Base-by-base conservation (phyloP, 2,888 invertebrate genomes). In the Lacanobia wlatinum region DNA sequence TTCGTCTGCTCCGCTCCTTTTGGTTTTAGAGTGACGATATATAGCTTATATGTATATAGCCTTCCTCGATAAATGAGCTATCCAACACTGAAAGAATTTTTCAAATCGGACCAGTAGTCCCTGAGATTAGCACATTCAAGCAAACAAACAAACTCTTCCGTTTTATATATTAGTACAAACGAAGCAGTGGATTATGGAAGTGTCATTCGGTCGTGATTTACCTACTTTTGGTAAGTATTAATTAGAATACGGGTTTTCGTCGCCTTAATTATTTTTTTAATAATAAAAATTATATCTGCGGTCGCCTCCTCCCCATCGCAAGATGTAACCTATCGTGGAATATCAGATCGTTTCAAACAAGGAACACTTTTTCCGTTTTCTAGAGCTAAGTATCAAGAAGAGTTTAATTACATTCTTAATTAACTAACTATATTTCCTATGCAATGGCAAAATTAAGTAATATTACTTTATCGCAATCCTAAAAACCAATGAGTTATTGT, bases 401-500 rank as follows among this genome's bases (percentile, higher is more conserved):
- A n/a, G n/a, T 38, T 8, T 28, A 1, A n/a, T 34, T 16, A 34
- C 16, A 55, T 55, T 34, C 28, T 9, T n/a, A 23, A 18, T n/a
- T n/a, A n/a, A n/a, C 8, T 14, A 18, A 21, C n/a, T 9, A 53
- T 38, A 46, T 7, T 46, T 10, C 40, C 40, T 10, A 40, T 50
- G 34, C 48, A 50, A 34, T 23, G 9, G 28, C 10, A 40, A 62
- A 53, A 60, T 79, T 43, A 75, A 64, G 28, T 46, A 70, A 66
- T 16, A 68, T 46, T 40, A 60, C 28, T 67, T 60, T 66, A 70
- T 66, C 65, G 46, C 58, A 65, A 70, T 66, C 59, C 70, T 70
- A 58, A 63, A 70, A 62, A 59, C 38, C 38, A 70, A 70, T 62
- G 64, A 53, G 52, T 80, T 69, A 61, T 70, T 75, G 69, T 68